phyloP scores from a whole-genome alignment of 2,888 invertebrate genomes.

The Cheilosia grossa region DNA sequence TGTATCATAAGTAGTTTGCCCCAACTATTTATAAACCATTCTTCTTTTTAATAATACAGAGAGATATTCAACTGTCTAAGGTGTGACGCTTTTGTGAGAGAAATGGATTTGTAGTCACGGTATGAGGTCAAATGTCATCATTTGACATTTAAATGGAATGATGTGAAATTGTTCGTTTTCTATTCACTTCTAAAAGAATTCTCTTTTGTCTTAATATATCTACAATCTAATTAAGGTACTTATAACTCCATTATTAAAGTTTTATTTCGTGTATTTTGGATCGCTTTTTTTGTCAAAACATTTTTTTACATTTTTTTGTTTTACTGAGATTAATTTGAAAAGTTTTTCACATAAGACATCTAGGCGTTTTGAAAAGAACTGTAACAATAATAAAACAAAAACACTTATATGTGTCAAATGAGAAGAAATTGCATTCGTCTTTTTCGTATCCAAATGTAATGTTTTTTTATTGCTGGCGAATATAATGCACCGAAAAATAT shows the following conservation, averaged over 20 bases:
- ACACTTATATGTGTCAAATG: conserved; percentile 13
- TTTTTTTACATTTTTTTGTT: conserved; percentile 19
- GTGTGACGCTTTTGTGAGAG: conserved; percentile 18
- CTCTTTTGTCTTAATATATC: conserved; percentile 69
- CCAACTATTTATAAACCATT: conserved; percentile 62
- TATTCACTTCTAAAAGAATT: conserved; percentile 58
- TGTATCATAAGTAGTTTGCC: conserved; percentile 74
- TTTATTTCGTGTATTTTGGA: conserved; percentile 50
- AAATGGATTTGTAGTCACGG: background rate
- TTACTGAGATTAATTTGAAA: conserved; percentile 34
- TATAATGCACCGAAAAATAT: conserved; percentile 26
- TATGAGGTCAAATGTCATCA: conserved; percentile 15
- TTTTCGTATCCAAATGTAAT: conserved; percentile 14
- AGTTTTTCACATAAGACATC: conserved; percentile 42
- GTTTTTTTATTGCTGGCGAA: conserved; percentile 40
- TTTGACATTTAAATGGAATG: conserved; percentile 48
- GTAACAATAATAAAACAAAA: conserved; percentile 29
- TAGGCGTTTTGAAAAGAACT: conserved; percentile 40
- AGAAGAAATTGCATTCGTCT: background rate
- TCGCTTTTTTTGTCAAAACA: conserved; percentile 51
- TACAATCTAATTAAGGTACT: conserved; percentile 83
- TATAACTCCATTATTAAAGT: conserved; percentile 81
- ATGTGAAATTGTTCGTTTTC: conserved; percentile 42
- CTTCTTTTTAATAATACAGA: conserved; percentile 20
- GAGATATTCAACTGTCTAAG: conserved; percentile 10